Evolutionary conservation across 2,888 invertebrate species (phyloP).

Genomic region (Orthosia gracilis): DNA sequence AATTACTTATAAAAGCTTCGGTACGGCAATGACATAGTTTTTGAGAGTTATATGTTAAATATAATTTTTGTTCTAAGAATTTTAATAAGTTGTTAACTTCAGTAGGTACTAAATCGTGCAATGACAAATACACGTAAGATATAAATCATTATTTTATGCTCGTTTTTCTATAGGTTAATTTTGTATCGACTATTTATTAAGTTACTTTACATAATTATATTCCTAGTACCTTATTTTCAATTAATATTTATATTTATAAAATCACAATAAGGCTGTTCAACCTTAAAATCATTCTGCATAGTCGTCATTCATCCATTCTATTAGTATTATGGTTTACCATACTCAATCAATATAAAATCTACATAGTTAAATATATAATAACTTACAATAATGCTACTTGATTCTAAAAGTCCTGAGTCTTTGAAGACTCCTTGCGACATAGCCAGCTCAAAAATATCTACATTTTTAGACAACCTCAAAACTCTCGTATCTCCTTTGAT

Average conservation of each 20-base stretch:
- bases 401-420: neutral
- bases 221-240: neutral
- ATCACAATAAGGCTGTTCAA: neutral
- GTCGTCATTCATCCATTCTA: neutral
- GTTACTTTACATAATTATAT: constrained; percentile 2
- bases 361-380: neutral
- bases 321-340: neutral
- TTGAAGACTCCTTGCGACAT: neutral
- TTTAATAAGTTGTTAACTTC: neutral
- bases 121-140: neutral
- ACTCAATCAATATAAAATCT: constrained; percentile 1
- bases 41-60: constrained; percentile 12
- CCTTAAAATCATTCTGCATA: neutral
- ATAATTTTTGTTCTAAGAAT: constrained; percentile 12
- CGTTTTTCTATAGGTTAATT: neutral
- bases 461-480: neutral
- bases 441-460: neutral
- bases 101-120: neutral
- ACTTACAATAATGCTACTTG: neutral
- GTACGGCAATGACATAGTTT: constrained; percentile 62
- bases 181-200: neutral
- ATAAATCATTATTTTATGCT: neutral
- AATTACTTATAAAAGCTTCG: constrained; percentile 49
- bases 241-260: neutral
- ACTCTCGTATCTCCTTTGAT: too few species aligned